Base-by-base conservation (phyloP, 2,888 invertebrate species). In the Linnaemya vulpina region DNA sequence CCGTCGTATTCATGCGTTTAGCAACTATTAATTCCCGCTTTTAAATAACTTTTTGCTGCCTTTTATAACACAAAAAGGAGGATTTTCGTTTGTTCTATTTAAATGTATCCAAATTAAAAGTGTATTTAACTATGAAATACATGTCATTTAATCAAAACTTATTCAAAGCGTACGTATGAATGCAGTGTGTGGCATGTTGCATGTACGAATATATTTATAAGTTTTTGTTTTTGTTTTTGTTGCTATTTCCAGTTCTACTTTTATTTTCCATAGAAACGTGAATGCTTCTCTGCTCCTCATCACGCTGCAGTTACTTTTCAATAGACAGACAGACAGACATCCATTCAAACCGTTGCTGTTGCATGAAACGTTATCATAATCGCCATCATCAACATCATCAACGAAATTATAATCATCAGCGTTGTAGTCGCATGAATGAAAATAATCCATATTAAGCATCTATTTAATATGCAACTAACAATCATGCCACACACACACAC, bases 391-490 rank as follows among this genome's bases (percentile, higher is more conserved):
- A 51, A 15, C 40, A 38, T 46, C 25, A 71, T 73, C 13, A 51
- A 35, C 38, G 60, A 49, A 55, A 82, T 73, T 73, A 73, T 38
- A 73, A 73, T 76, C 70, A 71, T 38, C 49, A 71, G 25, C 13
- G 40, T 40, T 65, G 46, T 58, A 65, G 70, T 71, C 55, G 35
- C 55, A 71, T 82, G 63, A 76, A 82, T 76, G 70, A 82, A 76
- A 82, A 76, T 76, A 76, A 82, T 82, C 82, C 81, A 78, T 85
- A 78, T 85, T 82, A 70, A 85, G 78, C 74, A 85, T 74, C 74
- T 70, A 70, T 62, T 85, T 82, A 85, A 82, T 82, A 78, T 85
- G 74, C 78, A 75, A 65, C 49, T 65, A 71, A 65, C 70, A 76
- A 62, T 63, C 46, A 17, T 81, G 55, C 11, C 53, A 17, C 58